Base-by-base conservation (phyloP, 2,888 invertebrate genomes). In the Cetonia aurata region DNA sequence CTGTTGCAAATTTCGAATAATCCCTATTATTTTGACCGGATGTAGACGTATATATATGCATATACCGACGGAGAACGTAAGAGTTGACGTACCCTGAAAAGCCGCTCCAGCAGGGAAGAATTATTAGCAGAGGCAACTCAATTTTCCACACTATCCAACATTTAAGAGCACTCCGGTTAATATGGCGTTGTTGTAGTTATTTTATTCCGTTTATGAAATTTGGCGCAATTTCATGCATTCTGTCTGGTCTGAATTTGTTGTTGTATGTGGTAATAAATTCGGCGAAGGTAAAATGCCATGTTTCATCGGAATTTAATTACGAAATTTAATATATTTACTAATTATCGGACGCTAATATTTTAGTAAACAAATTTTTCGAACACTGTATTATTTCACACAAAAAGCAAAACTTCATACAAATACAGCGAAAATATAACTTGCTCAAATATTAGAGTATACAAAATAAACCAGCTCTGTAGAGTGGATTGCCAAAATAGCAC, bases 11-110 rank as follows among this genome's bases (percentile, higher is more conserved):
- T 62, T 62, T 60, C 19, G 46, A 60, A 46, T 46, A 46, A 46
- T 60, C 48, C 15, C 31, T 31, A 44, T 46, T 60, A 60, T 60
- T 60, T 60, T 60, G 60, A 60, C 60, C 25, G 60, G 60, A 56
- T 56, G 41, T 56, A 25, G 25, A 25, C 25, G 25, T 25, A 25
- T 25, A n/a, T n/a, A 25, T 25, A 4, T 25, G 25, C 25, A 41
- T 37, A 41, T 56, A 25, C 8, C 37, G 41, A 41, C 13, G 41
- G 13, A 13, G 10, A 37, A 37, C 56, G 37, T 56, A 56, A 12
- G 56, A 56, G 56, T 37, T 56, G 56, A 56, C 56, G 41, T 17
- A 56, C 41, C 56, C 37, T 15, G 56, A 56, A 37, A 56, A 13
- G 41, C 56, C 56, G 25, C 25, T 41, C 41, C 41, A 37, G 17